Conservation (phyloP, 1,140 invertebrate species). For the Linepithema humile region DNA sequence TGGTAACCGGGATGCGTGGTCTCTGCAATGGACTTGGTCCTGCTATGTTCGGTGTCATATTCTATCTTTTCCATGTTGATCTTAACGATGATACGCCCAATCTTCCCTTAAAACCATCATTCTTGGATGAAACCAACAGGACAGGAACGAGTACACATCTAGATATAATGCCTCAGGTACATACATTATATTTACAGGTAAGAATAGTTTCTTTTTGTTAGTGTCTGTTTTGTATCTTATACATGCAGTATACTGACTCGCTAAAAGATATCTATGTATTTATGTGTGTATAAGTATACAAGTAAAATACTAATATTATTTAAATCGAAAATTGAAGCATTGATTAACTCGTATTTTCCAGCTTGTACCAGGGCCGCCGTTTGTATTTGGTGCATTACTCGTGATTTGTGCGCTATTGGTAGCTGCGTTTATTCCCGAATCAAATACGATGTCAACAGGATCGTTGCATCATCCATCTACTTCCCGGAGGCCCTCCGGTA, state of each 20-base stretch:
- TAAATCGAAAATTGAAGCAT: conserved; percentile 6
- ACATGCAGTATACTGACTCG: background rate
- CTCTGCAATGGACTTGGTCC: conserved; percentile 94
- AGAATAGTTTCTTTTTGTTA: conserved; percentile 44
- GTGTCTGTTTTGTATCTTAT: background rate
- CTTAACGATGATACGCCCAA: conserved; percentile 89
- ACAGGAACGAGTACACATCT: conserved; percentile 83
- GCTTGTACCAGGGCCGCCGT: conserved; percentile 99
- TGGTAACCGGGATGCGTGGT: conserved; percentile 98
- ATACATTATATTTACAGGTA: conserved; percentile 48
- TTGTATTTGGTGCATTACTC: conserved; percentile 98
- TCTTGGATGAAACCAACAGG: conserved; percentile 81
- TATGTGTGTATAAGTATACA: background rate
- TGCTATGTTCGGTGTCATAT: conserved; percentile 97
- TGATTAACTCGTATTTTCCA: conserved; percentile 79
- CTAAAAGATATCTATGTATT: background rate
- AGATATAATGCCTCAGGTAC: conserved; percentile 85
- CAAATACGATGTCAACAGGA: conserved; percentile 83
- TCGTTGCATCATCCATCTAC: conserved; percentile 83
- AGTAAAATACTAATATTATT: background rate
- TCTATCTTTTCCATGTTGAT: conserved; percentile 99
- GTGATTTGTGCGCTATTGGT: conserved; percentile 97
- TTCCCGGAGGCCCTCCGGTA: conserved; percentile 84
- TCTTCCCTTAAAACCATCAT: conserved; percentile 79
- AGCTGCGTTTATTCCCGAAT: conserved; percentile 95